Percentiles rank a stretch among this genome's conserved stretches.
These are phyloP conservation scores for Benthosema pterotum DNA, from an alignment of 2,797 vertebrate species.

Conservation along the genomic window DNA sequence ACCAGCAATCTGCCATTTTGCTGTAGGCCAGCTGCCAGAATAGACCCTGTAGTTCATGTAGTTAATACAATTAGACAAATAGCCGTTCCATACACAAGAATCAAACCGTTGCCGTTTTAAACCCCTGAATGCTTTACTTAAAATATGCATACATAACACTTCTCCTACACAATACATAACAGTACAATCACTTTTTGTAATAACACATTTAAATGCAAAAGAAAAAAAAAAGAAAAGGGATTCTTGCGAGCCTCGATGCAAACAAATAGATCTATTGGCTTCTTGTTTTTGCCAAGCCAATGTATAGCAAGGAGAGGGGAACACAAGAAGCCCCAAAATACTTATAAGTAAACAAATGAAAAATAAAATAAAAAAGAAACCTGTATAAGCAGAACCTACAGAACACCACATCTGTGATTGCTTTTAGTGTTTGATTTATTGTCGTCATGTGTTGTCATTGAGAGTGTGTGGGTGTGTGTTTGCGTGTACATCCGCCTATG, in stretches of 20 bases:
- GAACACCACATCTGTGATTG: slow-evolving; percentile 57
- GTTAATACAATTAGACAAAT: too few relatives aligned
- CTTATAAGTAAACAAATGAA: slow-evolving; percentile 33
- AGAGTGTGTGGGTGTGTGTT: slow-evolving; percentile 11
- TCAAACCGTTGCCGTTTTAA: slow-evolving; percentile 51
- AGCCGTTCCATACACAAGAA: neutral
- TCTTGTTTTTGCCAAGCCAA: slow-evolving; percentile 54
- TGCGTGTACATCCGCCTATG: slow-evolving; percentile 30
- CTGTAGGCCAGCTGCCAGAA: too few relatives aligned
- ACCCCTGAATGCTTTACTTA: slow-evolving; percentile 89
- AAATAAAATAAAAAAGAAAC: slow-evolving; percentile 22
- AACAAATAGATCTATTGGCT: slow-evolving; percentile 46
- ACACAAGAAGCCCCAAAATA: slow-evolving; percentile 51
- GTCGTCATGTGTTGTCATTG: slow-evolving; percentile 26
- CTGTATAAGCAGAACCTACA: slow-evolving; percentile 61
- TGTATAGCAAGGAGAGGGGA: slow-evolving; percentile 48
- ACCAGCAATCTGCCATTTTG: too few relatives aligned
- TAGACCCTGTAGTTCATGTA: too few relatives aligned
- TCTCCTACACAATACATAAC: slow-evolving; percentile 87
- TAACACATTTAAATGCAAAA: slow-evolving; percentile 80
- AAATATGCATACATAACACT: slow-evolving; percentile 88
- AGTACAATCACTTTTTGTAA: slow-evolving; percentile 85
- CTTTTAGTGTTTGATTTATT: slow-evolving; percentile 35
- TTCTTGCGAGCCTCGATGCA: slow-evolving; percentile 65
- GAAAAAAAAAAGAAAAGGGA: slow-evolving; percentile 35